These are phyloP conservation scores for Andrena marginata DNA, from an alignment of 2,888 invertebrate species.

Conservation along the genomic window DNA sequence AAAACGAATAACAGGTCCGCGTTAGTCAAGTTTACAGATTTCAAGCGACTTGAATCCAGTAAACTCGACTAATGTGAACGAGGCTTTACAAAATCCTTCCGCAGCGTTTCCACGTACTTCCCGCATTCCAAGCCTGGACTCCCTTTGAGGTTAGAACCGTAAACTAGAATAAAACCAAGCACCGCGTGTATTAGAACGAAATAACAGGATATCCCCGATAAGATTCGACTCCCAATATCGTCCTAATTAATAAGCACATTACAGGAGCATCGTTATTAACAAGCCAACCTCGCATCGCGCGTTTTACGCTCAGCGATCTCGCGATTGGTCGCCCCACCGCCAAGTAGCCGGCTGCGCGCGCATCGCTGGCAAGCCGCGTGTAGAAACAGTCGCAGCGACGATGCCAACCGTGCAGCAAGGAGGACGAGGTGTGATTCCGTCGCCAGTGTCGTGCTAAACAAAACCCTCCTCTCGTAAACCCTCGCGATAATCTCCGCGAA, in stretches of 20 bases:
- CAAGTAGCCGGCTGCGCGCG: conserved; percentile 55
- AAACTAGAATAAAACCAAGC: background rate
- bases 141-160: too few relatives aligned
- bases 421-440: conserved; percentile 13
- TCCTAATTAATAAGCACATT: background rate
- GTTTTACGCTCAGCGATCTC: background rate
- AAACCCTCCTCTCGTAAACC: background rate
- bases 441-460: background rate
- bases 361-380: conserved; percentile 58
- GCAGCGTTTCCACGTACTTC: conserved; percentile 24
- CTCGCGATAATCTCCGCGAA: too few relatives aligned
- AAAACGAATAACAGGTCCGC: too few relatives aligned
- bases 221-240: background rate
- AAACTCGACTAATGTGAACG: too few relatives aligned
- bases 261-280: background rate
- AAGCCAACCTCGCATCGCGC: conserved; percentile 19
- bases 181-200: background rate
- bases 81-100: background rate
- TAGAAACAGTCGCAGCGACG: conserved; percentile 55
- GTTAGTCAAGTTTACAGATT: too few relatives aligned
- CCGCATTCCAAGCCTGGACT: background rate
- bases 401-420: conserved; percentile 41
- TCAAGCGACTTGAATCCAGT: too few relatives aligned
- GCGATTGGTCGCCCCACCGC: conserved; percentile 19
- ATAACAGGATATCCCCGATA: background rate